Evolutionary conservation across 2,888 invertebrate species (phyloP).

Genomic region (Osedax fenrisi): DNA sequence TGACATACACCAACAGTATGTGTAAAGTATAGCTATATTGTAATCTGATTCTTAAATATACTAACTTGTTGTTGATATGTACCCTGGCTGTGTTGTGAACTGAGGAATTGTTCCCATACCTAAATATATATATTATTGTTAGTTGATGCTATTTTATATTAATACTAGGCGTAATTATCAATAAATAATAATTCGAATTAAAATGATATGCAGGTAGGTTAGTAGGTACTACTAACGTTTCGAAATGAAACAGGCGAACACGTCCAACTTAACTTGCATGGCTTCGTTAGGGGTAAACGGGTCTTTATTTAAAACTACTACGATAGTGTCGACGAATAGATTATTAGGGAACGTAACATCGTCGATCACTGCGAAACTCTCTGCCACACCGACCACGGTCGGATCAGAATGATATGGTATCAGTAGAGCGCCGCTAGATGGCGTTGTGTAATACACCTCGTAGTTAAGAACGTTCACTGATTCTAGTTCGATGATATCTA

Average conservation of each 20-base stretch:
- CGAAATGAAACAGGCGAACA: not conserved
- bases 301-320: not conserved
- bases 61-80: too few species aligned
- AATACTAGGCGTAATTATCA: too few species aligned
- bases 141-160: too few species aligned
- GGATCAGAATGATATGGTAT: conserved; percentile 3
- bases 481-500: not conserved
- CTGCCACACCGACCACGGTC: not conserved
- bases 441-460: conserved; percentile 9
- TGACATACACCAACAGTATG: too few species aligned
- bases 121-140: too few species aligned
- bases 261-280: conserved; percentile 1
- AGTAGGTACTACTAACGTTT: not conserved
- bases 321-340: not conserved
- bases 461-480: conserved; percentile 2
- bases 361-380: not conserved
- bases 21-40: too few species aligned
- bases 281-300: not conserved
- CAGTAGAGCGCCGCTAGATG: not conserved
- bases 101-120: too few species aligned
- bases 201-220: too few species aligned
- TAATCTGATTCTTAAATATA: too few species aligned
- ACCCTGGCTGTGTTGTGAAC: too few species aligned
- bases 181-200: too few species aligned
- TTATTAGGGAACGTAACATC: conserved; percentile 5